Evolutionary conservation across 2,113 vertebrate genomes (phyloP).

Genomic region (Chrysemys picta): DNA sequence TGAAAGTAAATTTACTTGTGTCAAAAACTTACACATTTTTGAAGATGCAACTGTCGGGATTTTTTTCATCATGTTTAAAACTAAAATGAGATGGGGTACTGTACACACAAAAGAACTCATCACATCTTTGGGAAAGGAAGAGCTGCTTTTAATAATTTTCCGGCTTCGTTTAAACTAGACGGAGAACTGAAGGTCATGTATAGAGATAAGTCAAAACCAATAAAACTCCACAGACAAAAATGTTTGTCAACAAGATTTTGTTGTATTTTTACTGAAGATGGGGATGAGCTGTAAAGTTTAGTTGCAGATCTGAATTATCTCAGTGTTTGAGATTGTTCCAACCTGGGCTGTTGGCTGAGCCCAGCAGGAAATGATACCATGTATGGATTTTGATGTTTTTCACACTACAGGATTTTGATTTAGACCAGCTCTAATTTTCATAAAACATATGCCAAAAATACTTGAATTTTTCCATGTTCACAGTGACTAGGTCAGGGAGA

Average conservation of each 20-base stretch:
- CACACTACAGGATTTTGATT: neutral
- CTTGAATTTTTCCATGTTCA: neutral
- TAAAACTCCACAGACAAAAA: neutral
- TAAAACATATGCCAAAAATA: neutral
- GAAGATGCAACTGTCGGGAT: neutral
- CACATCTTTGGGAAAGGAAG: neutral
- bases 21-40: neutral
- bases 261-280: neutral
- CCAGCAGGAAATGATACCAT: neutral
- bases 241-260: neutral
- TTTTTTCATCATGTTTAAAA: neutral
- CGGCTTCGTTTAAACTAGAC: neutral
- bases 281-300: neutral
- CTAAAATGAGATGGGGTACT: neutral
- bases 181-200: neutral
- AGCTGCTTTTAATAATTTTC: neutral
- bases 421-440: neutral
- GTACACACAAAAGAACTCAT: neutral
- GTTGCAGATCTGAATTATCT: neutral
- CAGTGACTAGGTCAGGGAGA: neutral
- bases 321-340: neutral
- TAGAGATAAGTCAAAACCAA: neutral
- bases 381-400: neutral
- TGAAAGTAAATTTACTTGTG: neutral
- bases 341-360: neutral